A percentile compares a stretch with the other conserved stretches of the same genome.
phyloP scores from a whole-genome alignment of 2,888 invertebrate species.

The Pseudoips prasinana region DNA sequence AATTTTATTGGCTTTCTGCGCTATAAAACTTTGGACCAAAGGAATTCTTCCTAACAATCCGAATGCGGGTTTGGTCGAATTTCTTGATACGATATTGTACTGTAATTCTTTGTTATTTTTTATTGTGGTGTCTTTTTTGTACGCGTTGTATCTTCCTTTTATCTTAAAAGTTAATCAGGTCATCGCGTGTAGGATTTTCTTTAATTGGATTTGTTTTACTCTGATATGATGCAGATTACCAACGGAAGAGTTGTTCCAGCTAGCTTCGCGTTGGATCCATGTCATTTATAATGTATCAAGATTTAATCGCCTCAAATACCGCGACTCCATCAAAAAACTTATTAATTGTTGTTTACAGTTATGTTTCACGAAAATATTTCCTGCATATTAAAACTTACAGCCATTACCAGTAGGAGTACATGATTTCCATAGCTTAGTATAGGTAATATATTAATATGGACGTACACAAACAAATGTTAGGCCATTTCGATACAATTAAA shows the following conservation, averaged over 20 bases:
- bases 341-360: too few species aligned
- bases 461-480: too few species aligned
- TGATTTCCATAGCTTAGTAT: too few species aligned
- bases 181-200: slow-evolving; percentile 15
- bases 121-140: slow-evolving; percentile 32
- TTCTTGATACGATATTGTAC: slow-evolving; percentile 40
- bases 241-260: slow-evolving; percentile 12
- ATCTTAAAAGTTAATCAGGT: slow-evolving; percentile 27
- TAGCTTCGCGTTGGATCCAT: too few species aligned
- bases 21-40: slow-evolving; percentile 45
- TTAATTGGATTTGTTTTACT: slow-evolving; percentile 20
- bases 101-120: slow-evolving; percentile 43
- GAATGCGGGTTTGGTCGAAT: slow-evolving; percentile 34
- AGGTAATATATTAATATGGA: too few species aligned
- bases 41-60: slow-evolving; percentile 46
- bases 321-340: too few species aligned
- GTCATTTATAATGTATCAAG: too few species aligned
- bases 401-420: too few species aligned
- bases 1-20: slow-evolving; percentile 47
- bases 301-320: too few species aligned
- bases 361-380: too few species aligned
- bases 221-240: slow-evolving; percentile 4
- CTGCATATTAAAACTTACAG: too few species aligned
- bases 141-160: slow-evolving; percentile 22
- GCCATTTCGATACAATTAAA: too few species aligned